phyloP scores from a whole-genome alignment of 2,888 invertebrate species.

The Nomada lathburiana region DNA sequence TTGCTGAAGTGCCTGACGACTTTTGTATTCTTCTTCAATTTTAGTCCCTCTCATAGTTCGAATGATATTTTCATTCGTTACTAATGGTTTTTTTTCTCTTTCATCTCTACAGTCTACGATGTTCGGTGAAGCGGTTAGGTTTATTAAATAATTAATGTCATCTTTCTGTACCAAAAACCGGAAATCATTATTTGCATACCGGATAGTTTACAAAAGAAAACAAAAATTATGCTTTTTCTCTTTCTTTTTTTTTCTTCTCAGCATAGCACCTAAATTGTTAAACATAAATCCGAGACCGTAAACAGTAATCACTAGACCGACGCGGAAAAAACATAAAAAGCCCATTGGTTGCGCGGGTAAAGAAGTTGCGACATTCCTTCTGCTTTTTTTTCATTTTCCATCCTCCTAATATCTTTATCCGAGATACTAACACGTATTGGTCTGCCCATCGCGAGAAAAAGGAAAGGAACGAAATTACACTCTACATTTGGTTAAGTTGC shows the following conservation, averaged over 20 bases:
- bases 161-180: constrained; percentile 11
- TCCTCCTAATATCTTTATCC: no score
- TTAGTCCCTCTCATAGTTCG: constrained; percentile 48
- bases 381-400: constrained; percentile 30
- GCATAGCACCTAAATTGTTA: constrained; percentile 70
- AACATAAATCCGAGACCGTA: constrained; percentile 49
- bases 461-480: constrained; percentile 60
- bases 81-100: not conserved
- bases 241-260: constrained; percentile 40
- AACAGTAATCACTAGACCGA: constrained; percentile 64
- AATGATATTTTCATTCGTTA: constrained; percentile 9
- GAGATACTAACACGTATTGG: constrained; percentile 39
- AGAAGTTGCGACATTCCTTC: constrained; percentile 56
- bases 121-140: constrained; percentile 9
- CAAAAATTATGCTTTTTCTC: no score
- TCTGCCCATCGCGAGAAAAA: constrained; percentile 60
- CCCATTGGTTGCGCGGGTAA: constrained; percentile 49
- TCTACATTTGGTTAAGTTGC: constrained; percentile 73
- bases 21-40: not conserved
- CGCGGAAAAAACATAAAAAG: constrained; percentile 63
- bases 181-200: constrained; percentile 12
- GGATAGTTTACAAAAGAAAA: constrained; percentile 28
- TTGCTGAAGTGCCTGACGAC: constrained; percentile 46
- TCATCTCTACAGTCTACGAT: constrained; percentile 24
- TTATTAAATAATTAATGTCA: not conserved